Evolutionary conservation across 1,140 invertebrate genomes (phyloP).

Genomic region (Zelostemma sp.): DNA sequence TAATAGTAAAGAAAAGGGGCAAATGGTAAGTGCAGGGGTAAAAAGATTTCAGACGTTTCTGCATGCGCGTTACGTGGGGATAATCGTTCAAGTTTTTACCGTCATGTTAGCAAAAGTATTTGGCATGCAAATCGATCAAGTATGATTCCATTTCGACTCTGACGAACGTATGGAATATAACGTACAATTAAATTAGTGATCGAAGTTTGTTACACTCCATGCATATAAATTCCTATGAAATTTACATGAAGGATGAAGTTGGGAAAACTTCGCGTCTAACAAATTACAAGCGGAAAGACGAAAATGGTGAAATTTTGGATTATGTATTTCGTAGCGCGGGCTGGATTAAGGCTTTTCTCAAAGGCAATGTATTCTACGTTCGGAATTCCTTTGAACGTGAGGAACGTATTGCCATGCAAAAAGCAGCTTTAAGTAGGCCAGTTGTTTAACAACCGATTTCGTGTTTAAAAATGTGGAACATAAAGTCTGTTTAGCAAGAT

Average conservation of each 20-base stretch:
- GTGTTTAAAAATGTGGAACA: constrained; percentile 38
- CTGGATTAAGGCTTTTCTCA: constrained; percentile 37
- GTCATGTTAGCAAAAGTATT: too few species aligned
- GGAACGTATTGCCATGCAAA: constrained; percentile 41
- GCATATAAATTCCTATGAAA: too few species aligned
- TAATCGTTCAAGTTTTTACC: not conserved
- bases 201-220: too few species aligned
- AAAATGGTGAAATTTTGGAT: too few species aligned
- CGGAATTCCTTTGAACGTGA: constrained; percentile 30
- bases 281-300: not conserved
- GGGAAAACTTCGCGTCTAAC: constrained; percentile 1
- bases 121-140: not conserved
- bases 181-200: too few species aligned
- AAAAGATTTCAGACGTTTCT: constrained; percentile 26
- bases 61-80: constrained; percentile 21
- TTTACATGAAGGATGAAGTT: not conserved
- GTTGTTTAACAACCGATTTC: constrained; percentile 25
- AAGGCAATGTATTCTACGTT: constrained; percentile 34
- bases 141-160: too few species aligned
- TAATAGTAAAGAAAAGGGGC: constrained; percentile 14
- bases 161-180: too few species aligned
- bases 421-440: constrained; percentile 20
- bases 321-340: constrained; percentile 5
- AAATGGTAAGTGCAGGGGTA: constrained; percentile 35
- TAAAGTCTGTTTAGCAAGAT: constrained; percentile 18